Base-by-base conservation (phyloP, 2,797 vertebrate genomes). In the Xiphophorus birchmanni region DNA sequence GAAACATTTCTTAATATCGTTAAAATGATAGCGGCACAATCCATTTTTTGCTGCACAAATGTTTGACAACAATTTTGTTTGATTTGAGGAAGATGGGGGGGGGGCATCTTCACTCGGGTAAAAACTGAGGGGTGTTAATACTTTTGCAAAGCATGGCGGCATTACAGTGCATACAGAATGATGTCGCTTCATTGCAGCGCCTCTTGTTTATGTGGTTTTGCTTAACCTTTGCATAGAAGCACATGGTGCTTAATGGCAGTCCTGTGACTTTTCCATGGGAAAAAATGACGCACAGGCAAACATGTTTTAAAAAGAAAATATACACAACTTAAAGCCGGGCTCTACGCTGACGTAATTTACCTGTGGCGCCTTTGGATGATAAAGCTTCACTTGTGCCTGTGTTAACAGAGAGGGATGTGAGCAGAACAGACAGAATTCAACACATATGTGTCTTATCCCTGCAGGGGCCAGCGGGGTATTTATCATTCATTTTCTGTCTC, bases 291-390 rank as follows among this genome's bases (percentile, higher is more conserved):
- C 80, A 81, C 71, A 75, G 15, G 67, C 63, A 75, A 29, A 65
- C 48, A 72, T 47, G 60, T 69, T 69, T 6, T 26, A 67, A 67
- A 69, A 45, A 52, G 77, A 50, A 78, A 40, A 77, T 81, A 81
- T 47, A 72, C 63, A 90, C 58, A 69, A 32, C 71, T 88, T 29
- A 93, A 90, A 93, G 92, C 89, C 85, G 32, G 44, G 72, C 87
- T 86, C 74, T 50, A 32, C 52, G 79, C 81, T 95, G 95, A 95
- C 92, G 93, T 95, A 92, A 95, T 91, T 93, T 90, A 95, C 94
- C 94, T 95, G 92, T 73, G 83, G 58, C 86, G 92, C 84, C 65
- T 77, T 79, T 71, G 84, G 76, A 86, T 60, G 79, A 95, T 91
- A 95, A 94, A 93, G 88, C 63, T 73, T 74, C 91, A 90, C 92